Evolutionary conservation across 2,888 invertebrate species (phyloP), one percentile per base, ranked within the genome.

Genomic region (Mythimna vitellina): DNA sequence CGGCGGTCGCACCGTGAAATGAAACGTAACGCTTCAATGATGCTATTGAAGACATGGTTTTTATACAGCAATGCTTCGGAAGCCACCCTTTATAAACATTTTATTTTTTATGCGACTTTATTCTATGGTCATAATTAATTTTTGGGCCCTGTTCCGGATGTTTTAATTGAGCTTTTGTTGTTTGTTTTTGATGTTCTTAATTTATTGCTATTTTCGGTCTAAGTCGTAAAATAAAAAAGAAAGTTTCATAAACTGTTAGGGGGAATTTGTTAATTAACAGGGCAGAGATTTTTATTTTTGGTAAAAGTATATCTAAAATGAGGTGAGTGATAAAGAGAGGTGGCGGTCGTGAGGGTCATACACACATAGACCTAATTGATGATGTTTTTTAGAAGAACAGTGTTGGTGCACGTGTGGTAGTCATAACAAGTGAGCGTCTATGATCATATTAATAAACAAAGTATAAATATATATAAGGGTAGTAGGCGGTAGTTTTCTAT

Each of bases 1-100:
- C 89, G 89, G 87, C 88, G 86, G 79, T 86, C 87, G 86, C 89
- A 87, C 90, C 94, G 92, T 94, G 93, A 94, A 95, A 95, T 94
- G 92, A 91, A 89, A 90, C 90, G 93, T 95, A 93, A 93, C 89
- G 94, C 91, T 86, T 89, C 90, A 89, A 86, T 89, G 92, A 85
- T 82, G 87, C 81, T 75, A 81, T 89, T 87, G 89, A 89, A 88
- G 87, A 84, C 82, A 82, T 64, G 62, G 68, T 88, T 89, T 90
- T 91, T 89, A 86, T 87, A 87, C 87, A 87, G 84, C 86, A 83
- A 17, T 77, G 76, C 71, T 74, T 81, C 66, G 63, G 65, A 71
- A 70, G 60, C 76, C 75, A 80, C 88, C 86, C 87, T 80, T 71
- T 72, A 60, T 65, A 76, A 83, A 82, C 70, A 81, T 82, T 79